Evolutionary conservation across 53 echinoderm and acorn worm genomes (phyloP), one percentile per base, ranked within the genome.

Genomic region (Holothuria scabra): DNA sequence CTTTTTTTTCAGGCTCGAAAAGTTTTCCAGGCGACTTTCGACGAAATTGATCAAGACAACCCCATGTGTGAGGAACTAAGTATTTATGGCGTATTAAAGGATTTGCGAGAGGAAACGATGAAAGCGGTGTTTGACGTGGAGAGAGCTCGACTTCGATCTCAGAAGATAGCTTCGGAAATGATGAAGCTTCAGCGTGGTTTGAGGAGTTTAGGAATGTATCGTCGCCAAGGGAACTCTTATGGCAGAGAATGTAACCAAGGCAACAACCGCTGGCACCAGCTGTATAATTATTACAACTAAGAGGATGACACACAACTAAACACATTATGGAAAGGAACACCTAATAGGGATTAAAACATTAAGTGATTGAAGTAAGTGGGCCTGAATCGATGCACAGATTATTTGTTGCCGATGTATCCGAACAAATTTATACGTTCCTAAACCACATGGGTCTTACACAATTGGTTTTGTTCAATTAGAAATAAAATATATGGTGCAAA

Each of bases 71-170:
- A 44, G 33, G 41, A 81, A 13, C 60, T 81, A n/a, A 63, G 38
- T 33, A 61, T 81, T 18, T 64, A 64, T 25, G 82, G 82, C 38
- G 82, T 81, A 16, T 48, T 81, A 11, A 81, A 81, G 46, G 82
- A 81, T 35, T 11, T 81, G 37, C 34, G 82, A 24, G 62, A 81
- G 37, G 82, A 81, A 24, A 81, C 82, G 2, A 64, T 62, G 46
- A 81, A 63, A 49, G 82, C 82, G 12, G 62, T 81, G 19, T 81
- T 81, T 28, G 82, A 81, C 24, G 34, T 81, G 22, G 82, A 81
- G 35, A 22, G 82, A 34, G 62, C 82, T 22, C 82, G 82, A 60
- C 82, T 81, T 12, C 34, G 82, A 31, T n/a, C 82, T 12, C 82
- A 81, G 60, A 81, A 64, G 82, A 29, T 81, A 23, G 46, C 44